A percentile compares a stretch with the other conserved stretches of the same genome.
Conservation (phyloP, 2,888 invertebrate species). For the Chesias legatella region DNA sequence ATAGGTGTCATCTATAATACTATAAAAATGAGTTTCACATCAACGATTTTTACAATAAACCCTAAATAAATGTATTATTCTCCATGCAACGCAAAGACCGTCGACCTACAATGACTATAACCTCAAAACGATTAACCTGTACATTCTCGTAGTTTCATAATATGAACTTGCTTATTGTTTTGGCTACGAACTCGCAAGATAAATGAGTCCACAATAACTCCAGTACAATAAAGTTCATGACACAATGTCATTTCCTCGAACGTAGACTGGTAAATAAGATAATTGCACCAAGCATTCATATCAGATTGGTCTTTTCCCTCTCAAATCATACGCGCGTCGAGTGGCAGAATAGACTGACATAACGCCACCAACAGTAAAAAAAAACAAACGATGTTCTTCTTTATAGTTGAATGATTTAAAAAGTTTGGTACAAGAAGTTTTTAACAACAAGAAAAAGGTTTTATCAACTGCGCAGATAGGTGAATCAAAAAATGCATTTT, state of each 20-base stretch:
- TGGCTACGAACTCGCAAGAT: conserved; percentile 1
- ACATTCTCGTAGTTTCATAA: no score
- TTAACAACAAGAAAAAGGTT: neutral
- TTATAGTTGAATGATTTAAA: no score
- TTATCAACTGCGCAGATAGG: neutral
- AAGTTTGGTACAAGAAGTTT: neutral
- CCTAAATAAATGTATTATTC: no score
- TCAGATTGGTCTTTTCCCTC: conserved; percentile 23
- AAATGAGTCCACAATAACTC: conserved; percentile 5
- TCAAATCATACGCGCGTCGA: conserved; percentile 9
- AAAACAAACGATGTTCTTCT: conserved; percentile 6
- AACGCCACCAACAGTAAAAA: conserved; percentile 1
- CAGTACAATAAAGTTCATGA: conserved; percentile 20
- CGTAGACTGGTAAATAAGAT: conserved; percentile 26
- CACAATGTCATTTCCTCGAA: conserved; percentile 23
- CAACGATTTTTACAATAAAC: no score
- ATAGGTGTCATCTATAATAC: no score
- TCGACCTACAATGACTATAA: no score
- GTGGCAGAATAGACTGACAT: conserved; percentile 8
- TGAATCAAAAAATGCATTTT: conserved; percentile 32
- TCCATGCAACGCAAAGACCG: no score
- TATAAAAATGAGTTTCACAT: no score
- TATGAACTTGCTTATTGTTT: neutral
- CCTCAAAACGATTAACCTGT: no score
- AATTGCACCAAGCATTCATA: conserved; percentile 21